Evolutionary conservation across 30 jellyfish, hydroid and myxozoan species (phyloP).

Genomic region (Sanderia malayensis): DNA sequence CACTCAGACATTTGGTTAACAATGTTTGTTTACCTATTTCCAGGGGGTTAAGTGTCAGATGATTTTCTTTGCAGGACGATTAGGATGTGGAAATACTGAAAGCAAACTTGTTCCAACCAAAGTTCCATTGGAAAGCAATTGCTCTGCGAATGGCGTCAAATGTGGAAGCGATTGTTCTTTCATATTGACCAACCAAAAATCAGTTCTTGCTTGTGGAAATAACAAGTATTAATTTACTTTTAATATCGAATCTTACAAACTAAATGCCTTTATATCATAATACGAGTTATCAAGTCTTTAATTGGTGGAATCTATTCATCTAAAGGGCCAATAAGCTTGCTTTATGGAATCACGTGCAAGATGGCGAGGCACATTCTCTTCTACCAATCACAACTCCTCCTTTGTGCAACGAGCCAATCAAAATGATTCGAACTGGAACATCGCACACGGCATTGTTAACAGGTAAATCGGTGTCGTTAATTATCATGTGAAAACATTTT

Average conservation of each 20-base stretch:
- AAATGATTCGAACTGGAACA: slow-evolving; percentile 71
- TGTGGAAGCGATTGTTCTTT: slow-evolving; percentile 92
- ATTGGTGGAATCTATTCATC: too few species aligned
- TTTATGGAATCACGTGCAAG: slow-evolving; percentile 58
- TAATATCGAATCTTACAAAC: too few species aligned
- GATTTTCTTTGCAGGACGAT: slow-evolving; percentile 76
- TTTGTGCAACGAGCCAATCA: slow-evolving; percentile 61
- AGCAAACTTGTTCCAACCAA: slow-evolving; percentile 53
- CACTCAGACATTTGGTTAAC: too few species aligned
- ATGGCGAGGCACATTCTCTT: slow-evolving; percentile 41
- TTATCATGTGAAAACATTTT: too few species aligned
- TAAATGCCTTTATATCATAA: too few species aligned
- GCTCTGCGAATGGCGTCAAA: slow-evolving; percentile 55
- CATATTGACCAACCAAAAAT: slow-evolving; percentile 50
- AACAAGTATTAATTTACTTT: too few species aligned
- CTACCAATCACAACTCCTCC: slow-evolving; percentile 72
- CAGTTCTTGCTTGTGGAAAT: slow-evolving; percentile 88
- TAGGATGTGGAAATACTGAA: slow-evolving; percentile 77
- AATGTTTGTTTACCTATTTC: too few species aligned
- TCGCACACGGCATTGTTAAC: slow-evolving; percentile 78
- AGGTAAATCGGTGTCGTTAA: too few species aligned
- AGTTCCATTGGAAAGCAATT: slow-evolving; percentile 47
- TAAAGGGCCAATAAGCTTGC: slow-evolving; percentile 87
- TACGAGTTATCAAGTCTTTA: too few species aligned
- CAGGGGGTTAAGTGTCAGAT: too few species aligned